phyloP scores from a whole-genome alignment of 2,797 vertebrate genomes.

The Macrochelys suwanniensis region DNA sequence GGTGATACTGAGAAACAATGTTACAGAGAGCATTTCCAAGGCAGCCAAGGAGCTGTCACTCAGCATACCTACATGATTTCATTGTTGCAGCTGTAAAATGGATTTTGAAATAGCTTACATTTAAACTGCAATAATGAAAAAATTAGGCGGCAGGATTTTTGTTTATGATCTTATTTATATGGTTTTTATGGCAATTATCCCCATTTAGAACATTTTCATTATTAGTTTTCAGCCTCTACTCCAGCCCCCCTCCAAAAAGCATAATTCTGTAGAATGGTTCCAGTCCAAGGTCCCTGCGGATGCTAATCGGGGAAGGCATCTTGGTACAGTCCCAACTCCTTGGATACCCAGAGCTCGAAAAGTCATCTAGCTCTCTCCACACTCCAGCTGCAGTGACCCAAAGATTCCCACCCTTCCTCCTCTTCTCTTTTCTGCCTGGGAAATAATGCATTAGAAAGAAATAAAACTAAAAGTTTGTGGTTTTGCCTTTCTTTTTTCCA shows the following conservation, averaged over 20 bases:
- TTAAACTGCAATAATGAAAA: background rate
- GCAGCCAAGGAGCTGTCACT: conserved; percentile 22
- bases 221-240: background rate
- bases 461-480: background rate
- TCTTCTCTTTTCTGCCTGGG: background rate
- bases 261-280: background rate
- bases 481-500: background rate
- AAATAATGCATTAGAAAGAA: background rate
- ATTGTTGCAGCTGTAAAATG: background rate
- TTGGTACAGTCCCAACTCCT: background rate
- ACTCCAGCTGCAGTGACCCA: background rate
- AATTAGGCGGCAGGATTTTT: background rate
- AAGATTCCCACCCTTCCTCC: background rate
- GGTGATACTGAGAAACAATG: conserved; percentile 27
- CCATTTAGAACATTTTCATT: background rate
- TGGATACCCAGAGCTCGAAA: background rate
- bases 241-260: too few relatives aligned
- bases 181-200: background rate
- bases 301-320: background rate
- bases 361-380: background rate
- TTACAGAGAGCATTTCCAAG: conserved; percentile 10
- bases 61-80: background rate
- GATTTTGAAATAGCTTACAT: background rate
- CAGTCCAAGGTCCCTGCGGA: background rate
- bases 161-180: background rate